These are phyloP conservation scores for Cherax quadricarinatus DNA, from an alignment of 1,140 invertebrate genomes.

Conservation along the genomic window DNA sequence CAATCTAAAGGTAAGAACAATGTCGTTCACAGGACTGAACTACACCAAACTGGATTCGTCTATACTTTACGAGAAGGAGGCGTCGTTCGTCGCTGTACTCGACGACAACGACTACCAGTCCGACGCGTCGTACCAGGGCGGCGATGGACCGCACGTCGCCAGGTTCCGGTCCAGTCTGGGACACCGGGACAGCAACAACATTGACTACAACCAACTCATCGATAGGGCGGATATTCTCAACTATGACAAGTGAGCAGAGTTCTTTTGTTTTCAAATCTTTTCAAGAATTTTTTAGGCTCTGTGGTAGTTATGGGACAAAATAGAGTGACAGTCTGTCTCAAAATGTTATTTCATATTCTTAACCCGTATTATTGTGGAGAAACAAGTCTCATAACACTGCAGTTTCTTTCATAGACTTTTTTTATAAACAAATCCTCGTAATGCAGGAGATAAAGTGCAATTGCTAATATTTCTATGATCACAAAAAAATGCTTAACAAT, in stretches of 20 bases:
- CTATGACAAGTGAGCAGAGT: conserved; percentile 51
- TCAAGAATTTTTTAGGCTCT: no score
- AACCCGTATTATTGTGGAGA: no score
- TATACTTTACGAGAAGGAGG: conserved; percentile 89
- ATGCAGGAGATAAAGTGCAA: no score
- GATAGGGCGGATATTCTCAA: conserved; percentile 57
- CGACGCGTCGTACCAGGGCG: not conserved
- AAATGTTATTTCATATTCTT: no score
- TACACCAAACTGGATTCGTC: conserved; percentile 81
- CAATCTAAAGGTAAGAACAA: no score
- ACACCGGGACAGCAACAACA: not conserved
- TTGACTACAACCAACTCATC: conserved; percentile 52
- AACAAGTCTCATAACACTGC: no score
- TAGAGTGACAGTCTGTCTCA: not conserved
- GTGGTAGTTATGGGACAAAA: not conserved
- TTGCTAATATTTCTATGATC: no score
- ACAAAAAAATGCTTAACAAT: no score
- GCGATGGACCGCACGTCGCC: not conserved
- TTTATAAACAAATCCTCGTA: no score
- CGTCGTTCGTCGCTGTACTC: conserved; percentile 87
- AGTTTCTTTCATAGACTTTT: no score
- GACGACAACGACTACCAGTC: conserved; percentile 49
- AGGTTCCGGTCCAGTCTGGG: not conserved
- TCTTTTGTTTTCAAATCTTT: no score
- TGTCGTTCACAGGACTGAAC: conserved; percentile 74